Base-by-base conservation (phyloP, 2,113 vertebrate species). In the Nerophis lumbriciformis region DNA sequence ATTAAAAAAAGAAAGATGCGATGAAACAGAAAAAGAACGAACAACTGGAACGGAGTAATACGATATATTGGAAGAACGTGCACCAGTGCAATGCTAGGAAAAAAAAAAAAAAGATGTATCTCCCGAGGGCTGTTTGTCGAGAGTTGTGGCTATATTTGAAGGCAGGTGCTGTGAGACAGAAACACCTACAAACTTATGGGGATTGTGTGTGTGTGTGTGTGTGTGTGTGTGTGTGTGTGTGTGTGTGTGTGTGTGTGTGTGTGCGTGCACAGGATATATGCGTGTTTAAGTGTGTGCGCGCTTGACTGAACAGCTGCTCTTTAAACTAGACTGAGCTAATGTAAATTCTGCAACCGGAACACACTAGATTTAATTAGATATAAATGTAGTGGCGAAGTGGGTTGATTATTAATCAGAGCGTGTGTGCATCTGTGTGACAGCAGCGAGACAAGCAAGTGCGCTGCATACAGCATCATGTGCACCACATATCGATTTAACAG, bases 311-410 rank as follows among this genome's bases (percentile, higher is more conserved):
- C 83, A 83, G 78, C 78, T 88, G 86, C 73, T 83, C 77, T 45
- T 61, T 56, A 73, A 78, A 78, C 66, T 48, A 73, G 67, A 80
- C 64, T 75, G 65, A 83, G 80, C 77, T 76, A 72, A 81, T 76
- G 71, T 73, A 69, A 83, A 83, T 81, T 81, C 63, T 76, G 76
- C 78, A 81, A 81, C 79, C 80, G 81, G 78, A 85, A 85, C 84
- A 75, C 83, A 85, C 68, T 73, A 53, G 61, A 81, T 78, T 82
- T 84, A 83, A 86, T 86, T 81, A 81, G 75, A 79, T 65, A 70
- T 71, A 75, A 80, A 83, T 75, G 84, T 61, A 76, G 65, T 59
- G 63, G 59, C 65, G 77, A 75, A 77, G 85, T 85, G 65, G 63
- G 74, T 72, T 81, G 78, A 87, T 85, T 85, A 81, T 74, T 78